Percentiles rank a stretch among this genome's conserved stretches.
Evolutionary conservation across 1,140 invertebrate genomes (phyloP).

Genomic region (Venturia canescens): DNA sequence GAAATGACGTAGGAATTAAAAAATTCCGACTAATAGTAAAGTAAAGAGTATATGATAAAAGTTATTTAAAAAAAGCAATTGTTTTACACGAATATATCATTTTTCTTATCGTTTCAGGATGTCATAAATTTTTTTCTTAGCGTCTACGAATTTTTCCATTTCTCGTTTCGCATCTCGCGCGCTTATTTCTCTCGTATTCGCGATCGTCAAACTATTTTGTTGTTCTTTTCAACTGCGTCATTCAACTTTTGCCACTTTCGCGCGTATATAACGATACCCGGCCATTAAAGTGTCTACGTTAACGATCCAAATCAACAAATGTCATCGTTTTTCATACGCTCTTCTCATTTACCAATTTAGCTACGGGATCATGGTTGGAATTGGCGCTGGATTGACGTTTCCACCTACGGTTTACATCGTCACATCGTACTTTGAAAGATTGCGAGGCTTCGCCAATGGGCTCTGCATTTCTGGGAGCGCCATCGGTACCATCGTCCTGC

Average conservation of each 20-base stretch:
- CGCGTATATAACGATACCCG: not conserved
- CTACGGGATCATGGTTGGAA: conserved; percentile 87
- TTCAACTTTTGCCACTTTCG: not conserved
- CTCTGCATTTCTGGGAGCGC: conserved; percentile 92
- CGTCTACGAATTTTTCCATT: too few species aligned
- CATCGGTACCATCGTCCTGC: conserved; percentile 87
- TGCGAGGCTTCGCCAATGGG: conserved; percentile 90
- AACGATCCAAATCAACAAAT: not conserved
- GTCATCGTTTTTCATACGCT: not conserved
- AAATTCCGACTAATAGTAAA: conserved; percentile 9
- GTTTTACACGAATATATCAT: not conserved
- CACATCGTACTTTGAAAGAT: conserved; percentile 88
- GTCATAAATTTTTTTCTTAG: too few species aligned
- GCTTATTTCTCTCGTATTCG: too few species aligned
- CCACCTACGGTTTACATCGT: conserved; percentile 93
- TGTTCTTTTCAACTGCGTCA: not conserved
- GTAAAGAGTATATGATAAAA: not conserved
- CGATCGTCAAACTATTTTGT: not conserved
- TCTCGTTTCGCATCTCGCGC: too few species aligned
- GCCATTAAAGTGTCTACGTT: not conserved
- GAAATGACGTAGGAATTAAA: not conserved
- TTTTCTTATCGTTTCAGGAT: not conserved
- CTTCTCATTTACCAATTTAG: conserved; percentile 74
- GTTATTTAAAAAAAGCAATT: not conserved
- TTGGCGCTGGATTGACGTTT: conserved; percentile 86